These are phyloP conservation scores for Petrocephalus zakoni DNA, from an alignment of 2,113 vertebrate species.

Conservation along the genomic window DNA sequence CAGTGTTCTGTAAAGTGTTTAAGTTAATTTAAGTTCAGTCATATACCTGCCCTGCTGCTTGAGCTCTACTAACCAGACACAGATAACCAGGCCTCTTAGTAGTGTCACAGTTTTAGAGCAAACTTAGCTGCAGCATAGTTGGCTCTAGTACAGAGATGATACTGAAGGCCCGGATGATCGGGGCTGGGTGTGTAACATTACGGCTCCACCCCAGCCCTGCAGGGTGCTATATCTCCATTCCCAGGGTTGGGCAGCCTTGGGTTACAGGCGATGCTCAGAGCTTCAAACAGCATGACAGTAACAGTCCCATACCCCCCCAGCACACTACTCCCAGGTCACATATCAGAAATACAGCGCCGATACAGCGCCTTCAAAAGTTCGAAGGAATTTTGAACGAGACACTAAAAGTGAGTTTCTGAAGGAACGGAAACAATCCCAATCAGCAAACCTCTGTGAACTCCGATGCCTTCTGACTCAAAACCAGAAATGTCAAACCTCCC, in stretches of 20 bases:
- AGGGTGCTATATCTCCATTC: too few species aligned
- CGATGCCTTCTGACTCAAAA: slow-evolving; percentile 7
- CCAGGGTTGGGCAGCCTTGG: neutral
- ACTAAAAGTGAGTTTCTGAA: neutral
- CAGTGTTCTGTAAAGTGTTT: neutral
- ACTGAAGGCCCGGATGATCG: too few species aligned
- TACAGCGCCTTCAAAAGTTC: neutral
- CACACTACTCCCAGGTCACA: neutral
- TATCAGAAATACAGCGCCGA: neutral
- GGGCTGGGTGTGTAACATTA: too few species aligned
- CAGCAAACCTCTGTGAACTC: slow-evolving; percentile 10
- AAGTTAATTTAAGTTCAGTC: neutral
- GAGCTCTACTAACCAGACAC: too few species aligned
- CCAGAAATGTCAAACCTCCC: slow-evolving; percentile 2
- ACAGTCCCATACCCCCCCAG: neutral
- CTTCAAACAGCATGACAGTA: neutral
- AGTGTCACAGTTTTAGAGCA: too few species aligned
- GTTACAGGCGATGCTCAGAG: neutral
- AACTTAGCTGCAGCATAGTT: too few species aligned
- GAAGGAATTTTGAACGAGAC: neutral
- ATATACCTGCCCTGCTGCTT: neutral
- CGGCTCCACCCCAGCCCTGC: too few species aligned
- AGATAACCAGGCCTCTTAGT: too few species aligned
- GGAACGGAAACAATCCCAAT: neutral
- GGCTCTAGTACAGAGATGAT: too few species aligned